Base-by-base conservation (phyloP, 2,888 invertebrate species). In the Helicoverpa assulta region DNA sequence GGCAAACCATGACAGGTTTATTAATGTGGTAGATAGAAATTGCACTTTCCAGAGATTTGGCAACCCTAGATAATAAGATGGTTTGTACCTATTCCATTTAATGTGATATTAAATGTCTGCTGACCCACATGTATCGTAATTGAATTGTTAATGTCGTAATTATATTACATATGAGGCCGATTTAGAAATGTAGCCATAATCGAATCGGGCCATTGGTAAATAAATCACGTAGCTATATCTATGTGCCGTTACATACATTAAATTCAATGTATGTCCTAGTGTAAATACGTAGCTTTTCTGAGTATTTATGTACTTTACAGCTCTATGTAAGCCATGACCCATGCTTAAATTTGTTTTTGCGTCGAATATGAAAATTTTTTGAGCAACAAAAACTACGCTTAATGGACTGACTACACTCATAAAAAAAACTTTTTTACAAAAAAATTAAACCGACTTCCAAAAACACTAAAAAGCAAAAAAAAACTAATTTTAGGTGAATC, bases 131-230 rank as follows among this genome's bases (percentile, higher is more conserved):
- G 65, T 75, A 69, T 67, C 58, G 70, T 75, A 77, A 84, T 71
- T 80, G 73, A 82, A 86, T 85, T 86, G 82, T 86, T 86, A 80
- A 86, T 89, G 82, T 85, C 75, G 86, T 85, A 88, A 90, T 88
- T 73, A 83, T 86, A 86, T 85, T 84, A 84, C 80, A 73, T 73
- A 74, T 76, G 80, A 85, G 85, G 81, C 72, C 80, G 67, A 73
- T 82, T 84, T 85, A 71, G 74, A 84, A 86, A 85, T 71, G 54
- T 70, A 75, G 76, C 54, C 73, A 73, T 76, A 51, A 19, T 7
- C 59, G 52, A 77, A 78, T 77, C 29, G 53, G 19, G 56, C 18
- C 33, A 73, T 82, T 66, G 53, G 54, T 59, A 71, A 63, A 58
- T 64, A 56, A n/a, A 70, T 60, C 70, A 73, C 70, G 70, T 70